A percentile compares a stretch with the other conserved stretches of the same genome.
These are phyloP conservation scores for Campylomormyrus tamandua DNA, from an alignment of 2,113 vertebrate genomes.

Conservation along the genomic window DNA sequence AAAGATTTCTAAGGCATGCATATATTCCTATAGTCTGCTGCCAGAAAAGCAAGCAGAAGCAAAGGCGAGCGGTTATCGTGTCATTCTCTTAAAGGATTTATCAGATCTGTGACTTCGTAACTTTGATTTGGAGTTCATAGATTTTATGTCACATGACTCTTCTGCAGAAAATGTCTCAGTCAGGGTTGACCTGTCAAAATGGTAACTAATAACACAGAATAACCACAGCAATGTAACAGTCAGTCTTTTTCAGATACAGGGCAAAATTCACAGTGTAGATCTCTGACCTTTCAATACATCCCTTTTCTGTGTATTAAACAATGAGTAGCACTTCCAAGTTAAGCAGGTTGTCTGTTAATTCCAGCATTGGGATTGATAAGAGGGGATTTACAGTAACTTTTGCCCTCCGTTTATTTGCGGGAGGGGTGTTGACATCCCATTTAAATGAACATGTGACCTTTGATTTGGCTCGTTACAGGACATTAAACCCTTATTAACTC, in stretches of 20 bases:
- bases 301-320: not conserved
- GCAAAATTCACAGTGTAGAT: not conserved
- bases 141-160: not conserved
- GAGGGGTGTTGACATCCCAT: conserved; percentile 2
- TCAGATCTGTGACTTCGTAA: not conserved
- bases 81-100: not conserved
- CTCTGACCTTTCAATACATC: not conserved
- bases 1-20: not conserved
- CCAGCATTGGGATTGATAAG: not conserved
- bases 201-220: not conserved
- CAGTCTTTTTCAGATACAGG: not conserved
- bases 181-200: conserved; percentile 6
- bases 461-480: conserved; percentile 26
- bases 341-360: not conserved
- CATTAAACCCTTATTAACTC: conserved; percentile 38
- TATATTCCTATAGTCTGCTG: not conserved
- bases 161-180: not conserved
- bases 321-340: not conserved
- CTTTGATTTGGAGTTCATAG: not conserved
- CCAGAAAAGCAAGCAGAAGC: not conserved
- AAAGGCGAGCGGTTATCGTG: not conserved
- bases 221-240: not conserved
- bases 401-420: not conserved
- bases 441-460: conserved; percentile 27
- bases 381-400: not conserved